Evolutionary conservation across 1,140 invertebrate species (phyloP).

Genomic region (Platorchestia sp.): DNA sequence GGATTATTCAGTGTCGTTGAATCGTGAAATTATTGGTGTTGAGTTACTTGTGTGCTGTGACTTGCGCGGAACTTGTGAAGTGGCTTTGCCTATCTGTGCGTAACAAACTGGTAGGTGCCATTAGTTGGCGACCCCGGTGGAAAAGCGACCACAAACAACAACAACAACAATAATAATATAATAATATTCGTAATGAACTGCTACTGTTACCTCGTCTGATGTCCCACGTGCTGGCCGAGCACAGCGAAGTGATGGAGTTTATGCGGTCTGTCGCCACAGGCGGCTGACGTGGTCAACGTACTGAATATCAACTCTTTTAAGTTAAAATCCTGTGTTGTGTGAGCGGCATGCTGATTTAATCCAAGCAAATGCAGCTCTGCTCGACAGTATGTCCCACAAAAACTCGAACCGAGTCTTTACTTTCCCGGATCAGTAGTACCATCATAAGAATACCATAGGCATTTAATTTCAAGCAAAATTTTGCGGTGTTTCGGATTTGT

Average conservation of each 20-base stretch:
- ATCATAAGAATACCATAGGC: too few relatives aligned
- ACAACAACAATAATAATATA: too few relatives aligned
- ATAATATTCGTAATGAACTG: too few relatives aligned
- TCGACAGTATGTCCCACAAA: too few relatives aligned
- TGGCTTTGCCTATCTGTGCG: neutral
- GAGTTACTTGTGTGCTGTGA: neutral
- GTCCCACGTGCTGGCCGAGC: too few relatives aligned
- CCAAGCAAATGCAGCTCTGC: too few relatives aligned
- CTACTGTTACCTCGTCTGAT: too few relatives aligned
- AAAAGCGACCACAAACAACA: too few relatives aligned
- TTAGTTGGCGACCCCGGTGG: neutral
- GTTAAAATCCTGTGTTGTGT: neutral
- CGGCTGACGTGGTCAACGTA: neutral
- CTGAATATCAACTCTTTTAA: neutral
- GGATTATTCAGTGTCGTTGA: neutral
- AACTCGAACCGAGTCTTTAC: too few relatives aligned
- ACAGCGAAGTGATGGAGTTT: neutral
- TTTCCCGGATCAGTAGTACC: too few relatives aligned
- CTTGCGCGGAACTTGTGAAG: neutral
- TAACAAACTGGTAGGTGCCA: neutral
- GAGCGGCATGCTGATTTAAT: neutral
- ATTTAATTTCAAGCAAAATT: too few relatives aligned
- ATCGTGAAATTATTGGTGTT: neutral
- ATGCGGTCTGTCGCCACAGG: neutral
- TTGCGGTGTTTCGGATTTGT: too few relatives aligned